Evolutionary conservation across 1,140 invertebrate species (phyloP).

Genomic region (Lepidurus packardi): DNA sequence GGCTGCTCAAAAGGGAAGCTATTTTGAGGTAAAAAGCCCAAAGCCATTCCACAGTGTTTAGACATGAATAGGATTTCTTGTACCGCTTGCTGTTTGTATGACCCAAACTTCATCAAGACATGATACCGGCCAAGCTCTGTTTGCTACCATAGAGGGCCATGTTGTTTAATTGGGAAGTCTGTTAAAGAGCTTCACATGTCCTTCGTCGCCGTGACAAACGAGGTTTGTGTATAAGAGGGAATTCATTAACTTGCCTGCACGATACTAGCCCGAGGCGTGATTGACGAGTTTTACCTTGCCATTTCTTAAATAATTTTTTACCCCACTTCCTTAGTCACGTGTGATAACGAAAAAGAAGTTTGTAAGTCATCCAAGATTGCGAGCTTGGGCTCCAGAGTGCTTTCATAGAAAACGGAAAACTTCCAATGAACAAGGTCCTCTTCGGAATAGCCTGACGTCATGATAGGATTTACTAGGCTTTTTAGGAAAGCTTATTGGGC

Average conservation of each 20-base stretch:
- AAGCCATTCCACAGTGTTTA: too few species aligned
- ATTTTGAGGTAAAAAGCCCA: background rate
- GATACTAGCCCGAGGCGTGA: background rate
- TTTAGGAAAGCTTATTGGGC: slow-evolving; percentile 5
- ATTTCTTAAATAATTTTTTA: too few species aligned
- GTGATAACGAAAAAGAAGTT: background rate
- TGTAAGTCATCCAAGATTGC: background rate
- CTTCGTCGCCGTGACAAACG: background rate
- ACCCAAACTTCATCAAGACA: too few species aligned
- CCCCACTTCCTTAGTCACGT: background rate
- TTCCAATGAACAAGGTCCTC: background rate
- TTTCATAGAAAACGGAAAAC: background rate
- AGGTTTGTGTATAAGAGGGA: background rate
- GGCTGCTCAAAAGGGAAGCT: background rate
- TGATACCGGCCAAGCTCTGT: too few species aligned
- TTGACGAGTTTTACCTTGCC: background rate
- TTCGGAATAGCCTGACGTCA: background rate
- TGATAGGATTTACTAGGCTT: slow-evolving; percentile 19
- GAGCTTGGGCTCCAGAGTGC: background rate
- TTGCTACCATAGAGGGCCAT: background rate
- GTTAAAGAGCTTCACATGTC: background rate
- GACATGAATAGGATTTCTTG: too few species aligned
- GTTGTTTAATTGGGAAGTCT: background rate
- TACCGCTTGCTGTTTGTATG: too few species aligned
- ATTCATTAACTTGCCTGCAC: background rate